Base-by-base conservation (phyloP, 1,140 invertebrate species). In the Antheraea pernyi region DNA sequence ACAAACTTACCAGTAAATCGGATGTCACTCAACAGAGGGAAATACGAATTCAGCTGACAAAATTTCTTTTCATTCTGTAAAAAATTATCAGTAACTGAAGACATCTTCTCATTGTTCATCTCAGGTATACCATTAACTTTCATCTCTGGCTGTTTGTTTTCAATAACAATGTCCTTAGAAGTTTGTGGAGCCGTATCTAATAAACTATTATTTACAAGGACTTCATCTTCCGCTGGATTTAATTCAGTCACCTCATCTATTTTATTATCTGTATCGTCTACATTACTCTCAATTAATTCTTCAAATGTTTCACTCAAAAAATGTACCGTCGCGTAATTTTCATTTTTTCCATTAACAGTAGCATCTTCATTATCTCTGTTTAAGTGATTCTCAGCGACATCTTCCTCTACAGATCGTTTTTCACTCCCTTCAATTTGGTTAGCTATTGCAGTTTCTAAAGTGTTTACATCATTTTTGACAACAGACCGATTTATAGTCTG, bases 51-150 rank as follows among this genome's bases (percentile, higher is more conserved):
- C 0, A 88, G 69, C 39, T 85, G 77, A 61, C 86, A 91, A 65
- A 83, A 92, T 19, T 90, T 89, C 79, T 92, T 90, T 65, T 92
- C 90, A 65, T 90, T 90, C 69, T 86, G 78, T 74, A 92, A 83
- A 82, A 92, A 92, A 77, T 89, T 78, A 67, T 90, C 80, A 7
- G 90, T 91, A 0, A 84, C 84, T 5, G 80, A 74, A 4, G 82
- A 70, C 61, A 88, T 62, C 68, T 81, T 83, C 6, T 77, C 77
- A 18, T 86, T 81, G 6, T 37, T 30, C 7, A 53, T 48, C n/a
- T 79, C 80, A 1, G 30, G 16, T 7, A 76, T 71, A 10, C 75
- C 82, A 46, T 86, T 86, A 16, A 69, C 46, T 58, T 69, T 80
- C 66, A 61, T 67, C 22, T 53, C 59, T 0, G 53, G n/a, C 63